Evolutionary conservation across 1,140 invertebrate species (phyloP).

Genomic region (Nebria ingens): DNA sequence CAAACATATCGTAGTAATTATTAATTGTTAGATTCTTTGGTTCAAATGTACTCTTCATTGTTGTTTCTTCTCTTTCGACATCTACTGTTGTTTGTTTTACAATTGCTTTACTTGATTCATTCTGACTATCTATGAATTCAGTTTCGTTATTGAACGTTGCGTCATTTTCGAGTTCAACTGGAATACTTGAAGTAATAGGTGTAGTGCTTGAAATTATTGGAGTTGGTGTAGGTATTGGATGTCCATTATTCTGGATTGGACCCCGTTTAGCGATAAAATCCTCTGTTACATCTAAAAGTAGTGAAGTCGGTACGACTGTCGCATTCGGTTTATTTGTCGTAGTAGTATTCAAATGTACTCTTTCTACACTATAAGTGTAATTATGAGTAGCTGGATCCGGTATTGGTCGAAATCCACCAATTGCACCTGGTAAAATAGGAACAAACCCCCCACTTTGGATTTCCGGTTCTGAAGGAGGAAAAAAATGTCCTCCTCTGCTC

Average conservation of each 20-base stretch:
- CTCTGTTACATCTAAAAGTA: neutral
- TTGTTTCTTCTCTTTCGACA: neutral
- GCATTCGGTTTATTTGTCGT: conserved; percentile 4
- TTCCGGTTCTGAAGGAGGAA: conserved; percentile 45
- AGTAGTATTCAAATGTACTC: conserved; percentile 11
- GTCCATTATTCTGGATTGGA: conserved; percentile 4
- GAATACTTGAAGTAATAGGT: neutral
- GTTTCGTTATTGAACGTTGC: conserved; percentile 1
- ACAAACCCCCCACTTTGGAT: conserved; percentile 62
- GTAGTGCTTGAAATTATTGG: neutral
- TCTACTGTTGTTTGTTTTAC: neutral
- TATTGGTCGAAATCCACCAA: conserved; percentile 59
- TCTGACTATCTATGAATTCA: neutral
- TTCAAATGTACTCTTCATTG: neutral
- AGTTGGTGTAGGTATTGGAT: conserved; percentile 13
- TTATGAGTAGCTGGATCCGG: conserved; percentile 38
- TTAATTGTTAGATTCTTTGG: neutral
- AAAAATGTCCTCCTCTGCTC: conserved; percentile 26
- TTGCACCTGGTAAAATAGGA: conserved; percentile 54
- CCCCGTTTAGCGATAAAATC: neutral
- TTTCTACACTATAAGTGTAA: neutral
- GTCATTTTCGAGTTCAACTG: neutral
- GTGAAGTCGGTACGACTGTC: neutral
- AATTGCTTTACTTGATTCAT: neutral
- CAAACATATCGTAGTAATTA: neutral